phyloP scores from a whole-genome alignment of 2,888 invertebrate species.

The Baccha elongata region DNA sequence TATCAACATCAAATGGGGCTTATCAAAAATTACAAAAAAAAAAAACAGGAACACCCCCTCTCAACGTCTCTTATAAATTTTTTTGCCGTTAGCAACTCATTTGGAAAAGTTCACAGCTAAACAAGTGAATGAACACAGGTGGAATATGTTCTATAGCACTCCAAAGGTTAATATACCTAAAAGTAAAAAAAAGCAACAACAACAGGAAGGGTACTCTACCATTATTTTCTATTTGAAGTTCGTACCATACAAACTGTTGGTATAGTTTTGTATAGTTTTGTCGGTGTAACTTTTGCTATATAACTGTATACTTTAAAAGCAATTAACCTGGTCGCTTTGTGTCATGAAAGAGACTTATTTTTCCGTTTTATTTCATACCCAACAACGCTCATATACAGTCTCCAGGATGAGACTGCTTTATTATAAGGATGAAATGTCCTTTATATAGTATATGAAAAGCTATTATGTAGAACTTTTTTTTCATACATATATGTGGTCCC shows the following conservation, averaged over 20 bases:
- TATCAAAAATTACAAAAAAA: not conserved
- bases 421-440: constrained; percentile 12
- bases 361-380: not conserved
- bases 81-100: constrained; percentile 31
- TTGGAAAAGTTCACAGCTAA: constrained; percentile 35
- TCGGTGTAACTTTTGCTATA: constrained; percentile 37
- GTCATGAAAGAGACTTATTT: constrained; percentile 26
- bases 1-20: too few species aligned
- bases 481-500: too few species aligned
- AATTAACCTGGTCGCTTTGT: constrained; percentile 57
- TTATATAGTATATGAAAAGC: constrained; percentile 1
- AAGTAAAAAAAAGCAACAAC: constrained; percentile 8
- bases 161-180: constrained; percentile 57
- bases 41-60: not conserved
- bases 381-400: not conserved
- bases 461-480: not conserved
- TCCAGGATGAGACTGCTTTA: constrained; percentile 33
- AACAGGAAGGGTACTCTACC: constrained; percentile 25
- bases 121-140: constrained; percentile 19
- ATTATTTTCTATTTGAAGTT: constrained; percentile 56
- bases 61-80: not conserved
- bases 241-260: constrained; percentile 9
- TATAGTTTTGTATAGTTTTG: constrained; percentile 22
- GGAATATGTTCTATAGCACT: constrained; percentile 38
- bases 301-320: constrained; percentile 37